Evolutionary conservation across 2,888 invertebrate genomes (phyloP), one percentile per base, ranked within the genome.

Genomic region (Scaptomyza parva): DNA sequence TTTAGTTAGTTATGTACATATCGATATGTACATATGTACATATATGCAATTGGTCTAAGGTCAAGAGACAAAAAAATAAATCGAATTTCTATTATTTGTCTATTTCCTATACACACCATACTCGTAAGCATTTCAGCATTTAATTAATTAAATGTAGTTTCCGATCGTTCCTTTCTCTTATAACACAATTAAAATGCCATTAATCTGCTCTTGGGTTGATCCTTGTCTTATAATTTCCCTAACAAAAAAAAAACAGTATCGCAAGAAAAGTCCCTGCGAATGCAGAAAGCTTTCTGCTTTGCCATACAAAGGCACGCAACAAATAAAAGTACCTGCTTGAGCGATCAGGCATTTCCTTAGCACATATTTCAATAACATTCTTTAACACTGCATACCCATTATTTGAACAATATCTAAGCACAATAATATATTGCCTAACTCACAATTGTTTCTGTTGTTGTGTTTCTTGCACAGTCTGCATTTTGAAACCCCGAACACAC

Each of bases 41-140:
- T 17, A 14, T 11, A 18, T 50, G 22, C 26, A 66, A 44, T 50
- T 66, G 67, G 37, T 50, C 43, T 50, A 40, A 55, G 67, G 65
- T 33, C 48, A 28, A 37, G n/a, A 11, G 14, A 33, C 14, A 14
- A 35, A 14, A 9, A 18, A 30, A n/a, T n/a, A n/a, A n/a, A n/a
- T n/a, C n/a, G n/a, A n/a, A n/a, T n/a, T 18, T 37, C 24, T 37
- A 39, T 20, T 43, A 14, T 24, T 63, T 43, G 30, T 9, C 30
- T 40, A 22, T 30, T 58, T 65, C 54, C 55, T 52, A 35, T 37
- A 45, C 30, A 9, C 11, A 44, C 4, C 11, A 3, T 17, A 24
- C 17, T 1, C 14, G 14, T 53, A 7, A 28, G 30, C n/a, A n/a
- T 14, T 18, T 45, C 17, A 58, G 20, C 14, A 28, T 26, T 14